Percentiles rank a stretch among this genome's conserved stretches.
phyloP scores from a whole-genome alignment of 2,888 invertebrate species.

The Marasmarcha lunaedactyla region DNA sequence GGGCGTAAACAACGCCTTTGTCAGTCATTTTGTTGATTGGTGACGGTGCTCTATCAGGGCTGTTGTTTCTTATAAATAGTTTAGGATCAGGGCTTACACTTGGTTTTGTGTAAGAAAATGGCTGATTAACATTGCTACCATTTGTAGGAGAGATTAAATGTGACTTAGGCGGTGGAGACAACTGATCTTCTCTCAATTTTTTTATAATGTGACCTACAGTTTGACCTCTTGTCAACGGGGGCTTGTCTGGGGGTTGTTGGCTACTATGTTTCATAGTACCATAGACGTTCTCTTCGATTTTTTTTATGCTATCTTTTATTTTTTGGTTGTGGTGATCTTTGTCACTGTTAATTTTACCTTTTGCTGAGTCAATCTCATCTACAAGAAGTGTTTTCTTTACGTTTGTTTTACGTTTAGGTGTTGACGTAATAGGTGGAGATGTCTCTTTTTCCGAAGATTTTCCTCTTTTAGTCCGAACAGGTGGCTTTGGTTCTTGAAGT shows the following conservation, averaged over 20 bases:
- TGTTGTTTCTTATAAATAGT: constrained; percentile 47
- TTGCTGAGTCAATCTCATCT: constrained; percentile 46
- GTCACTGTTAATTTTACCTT: constrained; percentile 31
- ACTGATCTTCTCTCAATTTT: constrained; percentile 78
- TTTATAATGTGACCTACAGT: constrained; percentile 84
- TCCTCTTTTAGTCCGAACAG: constrained; percentile 40
- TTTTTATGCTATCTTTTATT: constrained; percentile 61
- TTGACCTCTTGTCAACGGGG: constrained; percentile 76
- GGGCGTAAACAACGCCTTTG: constrained; percentile 80
- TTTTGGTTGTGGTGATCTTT: constrained; percentile 32
- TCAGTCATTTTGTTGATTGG: constrained; percentile 64
- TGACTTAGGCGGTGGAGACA: constrained; percentile 74
- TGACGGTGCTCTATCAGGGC: constrained; percentile 55
- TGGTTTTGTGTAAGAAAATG: constrained; percentile 83
- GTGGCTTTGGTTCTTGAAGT: constrained; percentile 52
- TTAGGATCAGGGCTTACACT: constrained; percentile 66
- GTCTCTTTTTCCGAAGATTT: constrained; percentile 44
- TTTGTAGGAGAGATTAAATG: constrained; percentile 73
- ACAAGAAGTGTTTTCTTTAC: constrained; percentile 43
- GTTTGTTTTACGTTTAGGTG: constrained; percentile 53
- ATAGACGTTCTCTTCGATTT: constrained; percentile 61
- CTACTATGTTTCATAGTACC: constrained; percentile 78
- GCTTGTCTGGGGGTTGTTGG: constrained; percentile 76
- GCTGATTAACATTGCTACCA: constrained; percentile 79
- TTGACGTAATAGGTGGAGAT: constrained; percentile 44